Evolutionary conservation across 2,888 invertebrate species (phyloP), one percentile per base, ranked within the genome.

Genomic region (Ectemnius lituratus): DNA sequence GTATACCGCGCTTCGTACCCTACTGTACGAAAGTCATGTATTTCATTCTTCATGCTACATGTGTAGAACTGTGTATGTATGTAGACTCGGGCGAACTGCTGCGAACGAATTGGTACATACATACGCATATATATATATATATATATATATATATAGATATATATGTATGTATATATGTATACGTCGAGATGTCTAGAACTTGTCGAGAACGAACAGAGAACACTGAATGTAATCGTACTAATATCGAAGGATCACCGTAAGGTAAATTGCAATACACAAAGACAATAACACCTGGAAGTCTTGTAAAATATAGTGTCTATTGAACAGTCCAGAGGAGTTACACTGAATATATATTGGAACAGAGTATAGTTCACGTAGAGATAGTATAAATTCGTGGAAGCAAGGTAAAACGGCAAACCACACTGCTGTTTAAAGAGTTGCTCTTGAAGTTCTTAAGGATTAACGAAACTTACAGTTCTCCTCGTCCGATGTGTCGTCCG

Each of bases 401-500:
- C 86, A 83, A 79, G 85, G 82, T 80, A 76, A 86, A 88, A 71
- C 63, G 65, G 67, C 68, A 62, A 75, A 70, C 67, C 75, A 79
- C 78, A 79, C 61, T 59, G 72, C 72, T 67, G 70, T 70, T 74
- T 71, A 72, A 79, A 65, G 70, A 68, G 62, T 72, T 72, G 72
- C 70, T 67, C 47, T 60, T 52, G 63, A 58, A 67, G 75, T 13
- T 52, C 64, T 82, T 49, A 79, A 80, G 73, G 64, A 69, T 84
- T 87, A 84, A 81, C 70, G 71, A 81, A 81, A 96, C 96, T 95
- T 93, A 96, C 96, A 96, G 92, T 95, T 94, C 86, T 92, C 92
- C 92, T 96, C 96, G 91, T 96, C 95, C 57, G 95, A 95, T 82
- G 93, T 92, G 89, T 95, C 95, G 83, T 93, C 93, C 85, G 94